Percentiles rank a stretch among this genome's conserved stretches.
phyloP scores from a whole-genome alignment of 2,888 invertebrate species.

The Pecten maximus region DNA sequence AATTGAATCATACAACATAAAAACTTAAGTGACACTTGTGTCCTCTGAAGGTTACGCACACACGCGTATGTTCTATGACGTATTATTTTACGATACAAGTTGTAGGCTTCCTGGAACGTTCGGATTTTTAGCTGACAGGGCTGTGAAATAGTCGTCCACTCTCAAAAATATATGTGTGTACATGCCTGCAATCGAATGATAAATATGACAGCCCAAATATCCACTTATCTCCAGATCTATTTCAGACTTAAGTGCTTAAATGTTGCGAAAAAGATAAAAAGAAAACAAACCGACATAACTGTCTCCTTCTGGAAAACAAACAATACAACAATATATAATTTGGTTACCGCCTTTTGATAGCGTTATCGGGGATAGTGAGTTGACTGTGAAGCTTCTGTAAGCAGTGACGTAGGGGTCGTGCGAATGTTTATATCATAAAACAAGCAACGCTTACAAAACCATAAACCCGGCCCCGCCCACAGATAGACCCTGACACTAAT shows the following conservation, averaged over 20 bases:
- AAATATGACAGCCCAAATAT: background rate
- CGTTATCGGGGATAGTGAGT: background rate
- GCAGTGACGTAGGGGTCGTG: background rate
- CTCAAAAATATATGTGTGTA: too few relatives aligned
- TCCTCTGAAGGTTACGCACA: too few relatives aligned
- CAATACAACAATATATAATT: background rate
- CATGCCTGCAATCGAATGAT: background rate
- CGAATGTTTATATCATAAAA: constrained; percentile 19
- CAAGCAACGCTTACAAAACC: background rate
- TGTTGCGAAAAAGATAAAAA: background rate
- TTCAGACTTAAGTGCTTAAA: constrained; percentile 7
- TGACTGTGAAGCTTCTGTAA: background rate
- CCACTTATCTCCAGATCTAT: background rate
- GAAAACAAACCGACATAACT: constrained; percentile 1
- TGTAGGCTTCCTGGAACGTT: too few relatives aligned
- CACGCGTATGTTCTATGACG: too few relatives aligned
- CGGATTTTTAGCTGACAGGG: too few relatives aligned
- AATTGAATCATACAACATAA: too few relatives aligned
- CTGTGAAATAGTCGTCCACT: too few relatives aligned
- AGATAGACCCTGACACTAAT: background rate
- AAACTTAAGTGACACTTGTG: too few relatives aligned
- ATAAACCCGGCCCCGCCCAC: background rate
- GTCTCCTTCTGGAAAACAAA: constrained; percentile 20
- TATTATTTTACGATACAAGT: too few relatives aligned
- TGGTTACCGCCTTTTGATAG: background rate